phyloP scores from a whole-genome alignment of 1,140 invertebrate species.

The Sipha flava region DNA sequence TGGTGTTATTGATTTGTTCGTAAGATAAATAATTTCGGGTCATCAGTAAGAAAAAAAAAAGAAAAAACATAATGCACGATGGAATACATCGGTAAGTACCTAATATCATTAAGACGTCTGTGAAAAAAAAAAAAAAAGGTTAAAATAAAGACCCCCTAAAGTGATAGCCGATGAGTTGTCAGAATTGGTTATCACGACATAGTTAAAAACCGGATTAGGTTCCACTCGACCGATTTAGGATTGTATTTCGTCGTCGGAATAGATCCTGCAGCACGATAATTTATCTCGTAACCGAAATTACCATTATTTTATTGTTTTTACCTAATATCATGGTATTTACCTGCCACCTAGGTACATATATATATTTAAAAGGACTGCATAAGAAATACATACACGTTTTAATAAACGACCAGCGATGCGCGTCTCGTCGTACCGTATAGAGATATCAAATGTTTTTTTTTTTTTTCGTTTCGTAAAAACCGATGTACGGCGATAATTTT shows the following conservation, averaged over 20 bases:
- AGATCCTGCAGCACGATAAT: background rate
- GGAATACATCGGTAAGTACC: background rate
- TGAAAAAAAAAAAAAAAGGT: background rate
- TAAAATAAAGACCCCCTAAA: background rate
- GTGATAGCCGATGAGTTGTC: background rate
- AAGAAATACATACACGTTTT: background rate
- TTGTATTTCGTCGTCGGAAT: background rate
- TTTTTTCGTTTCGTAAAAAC: too few relatives aligned
- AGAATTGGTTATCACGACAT: background rate
- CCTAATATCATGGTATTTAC: background rate
- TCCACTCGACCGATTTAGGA: background rate
- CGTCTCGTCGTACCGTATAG: too few relatives aligned
- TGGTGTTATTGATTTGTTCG: background rate
- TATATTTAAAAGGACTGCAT: background rate
- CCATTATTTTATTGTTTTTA: constrained; percentile 4
- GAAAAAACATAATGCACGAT: background rate
- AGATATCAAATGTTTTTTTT: background rate
- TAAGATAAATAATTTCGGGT: background rate
- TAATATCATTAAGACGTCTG: background rate
- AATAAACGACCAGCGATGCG: background rate
- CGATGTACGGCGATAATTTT: too few relatives aligned
- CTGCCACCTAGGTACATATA: background rate
- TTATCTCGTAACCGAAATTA: background rate
- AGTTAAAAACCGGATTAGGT: constrained; percentile 4
- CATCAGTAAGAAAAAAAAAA: background rate